phyloP scores from a whole-genome alignment of 2,888 invertebrate species.

The Epinotia bilunana region DNA sequence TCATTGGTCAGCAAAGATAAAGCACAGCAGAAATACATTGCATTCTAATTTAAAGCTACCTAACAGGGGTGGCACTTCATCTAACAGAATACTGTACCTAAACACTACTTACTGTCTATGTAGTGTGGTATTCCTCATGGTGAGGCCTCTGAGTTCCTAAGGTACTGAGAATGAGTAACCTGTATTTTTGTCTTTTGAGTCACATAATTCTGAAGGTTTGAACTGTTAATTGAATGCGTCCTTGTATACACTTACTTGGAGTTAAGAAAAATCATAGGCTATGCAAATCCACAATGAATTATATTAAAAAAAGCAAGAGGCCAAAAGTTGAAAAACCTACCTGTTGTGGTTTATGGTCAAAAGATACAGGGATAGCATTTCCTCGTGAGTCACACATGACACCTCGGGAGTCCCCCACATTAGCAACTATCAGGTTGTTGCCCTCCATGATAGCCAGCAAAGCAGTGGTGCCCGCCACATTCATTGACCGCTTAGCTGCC shows the following conservation, averaged over 20 bases:
- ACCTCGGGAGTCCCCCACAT: constrained; percentile 98
- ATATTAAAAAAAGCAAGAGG: not conserved
- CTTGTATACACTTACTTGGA: no score
- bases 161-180: no score
- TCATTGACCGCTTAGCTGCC: constrained; percentile 90
- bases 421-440: constrained; percentile 94
- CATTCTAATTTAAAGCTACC: not conserved
- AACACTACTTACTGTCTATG: no score
- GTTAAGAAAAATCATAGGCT: not conserved
- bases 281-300: not conserved
- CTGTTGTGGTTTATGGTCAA: constrained; percentile 98
- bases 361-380: constrained; percentile 95
- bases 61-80: not conserved
- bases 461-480: constrained; percentile 95
- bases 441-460: constrained; percentile 94
- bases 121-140: no score
- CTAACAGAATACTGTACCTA: not conserved
- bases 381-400: constrained; percentile 97
- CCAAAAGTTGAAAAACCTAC: constrained; percentile 72
- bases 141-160: no score
- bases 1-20: constrained; percentile 7
- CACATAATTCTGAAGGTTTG: no score
- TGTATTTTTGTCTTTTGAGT: no score
- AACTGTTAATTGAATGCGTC: no score
- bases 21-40: not conserved